Evolutionary conservation across 2,113 vertebrate species (phyloP).

Genomic region (Callithrix jacchus): DNA sequence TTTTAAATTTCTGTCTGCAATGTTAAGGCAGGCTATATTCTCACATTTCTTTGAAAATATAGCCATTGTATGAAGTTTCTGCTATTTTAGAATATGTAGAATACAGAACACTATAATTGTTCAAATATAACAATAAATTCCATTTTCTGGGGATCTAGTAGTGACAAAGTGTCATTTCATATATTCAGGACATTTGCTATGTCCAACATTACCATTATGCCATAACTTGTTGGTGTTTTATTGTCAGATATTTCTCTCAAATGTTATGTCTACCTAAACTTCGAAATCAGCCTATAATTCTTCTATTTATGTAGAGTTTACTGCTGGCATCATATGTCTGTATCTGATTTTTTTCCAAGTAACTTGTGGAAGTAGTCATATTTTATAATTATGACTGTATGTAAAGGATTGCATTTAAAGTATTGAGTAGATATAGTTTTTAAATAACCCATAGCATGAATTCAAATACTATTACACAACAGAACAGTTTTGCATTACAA

Average conservation of each 20-base stretch:
- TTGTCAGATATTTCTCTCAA: neutral
- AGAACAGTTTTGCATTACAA: neutral
- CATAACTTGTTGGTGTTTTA: neutral
- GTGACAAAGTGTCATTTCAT: neutral
- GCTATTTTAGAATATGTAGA: neutral
- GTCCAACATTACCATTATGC: neutral
- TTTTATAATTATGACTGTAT: neutral
- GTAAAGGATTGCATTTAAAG: neutral
- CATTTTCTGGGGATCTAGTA: neutral
- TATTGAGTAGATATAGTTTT: neutral
- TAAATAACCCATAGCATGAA: neutral
- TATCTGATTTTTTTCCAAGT: neutral
- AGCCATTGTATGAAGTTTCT: neutral
- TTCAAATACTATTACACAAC: neutral
- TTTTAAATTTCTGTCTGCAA: neutral
- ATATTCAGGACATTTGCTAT: neutral
- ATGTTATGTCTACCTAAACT: neutral
- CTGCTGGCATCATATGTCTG: neutral
- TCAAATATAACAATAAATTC: neutral
- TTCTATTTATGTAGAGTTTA: neutral
- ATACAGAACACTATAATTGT: neutral
- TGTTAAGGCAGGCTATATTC: neutral
- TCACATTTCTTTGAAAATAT: neutral
- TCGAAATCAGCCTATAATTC: neutral
- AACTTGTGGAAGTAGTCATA: neutral